Conservation (phyloP, 2,113 vertebrate genomes). For the Echinops telfairi region DNA sequence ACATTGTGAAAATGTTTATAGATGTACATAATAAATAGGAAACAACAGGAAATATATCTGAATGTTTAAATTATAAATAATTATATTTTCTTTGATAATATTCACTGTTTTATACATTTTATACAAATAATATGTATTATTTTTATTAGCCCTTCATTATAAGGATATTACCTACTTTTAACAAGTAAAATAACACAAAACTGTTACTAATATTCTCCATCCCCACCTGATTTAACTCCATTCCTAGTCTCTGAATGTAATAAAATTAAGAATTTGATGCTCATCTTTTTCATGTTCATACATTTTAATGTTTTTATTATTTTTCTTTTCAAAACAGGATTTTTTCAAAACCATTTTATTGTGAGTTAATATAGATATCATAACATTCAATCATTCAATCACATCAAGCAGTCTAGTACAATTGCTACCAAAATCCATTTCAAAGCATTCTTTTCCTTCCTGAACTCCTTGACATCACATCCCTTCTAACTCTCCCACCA, state of each 20-base stretch:
- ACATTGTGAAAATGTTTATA: background rate
- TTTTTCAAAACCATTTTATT: too few species aligned
- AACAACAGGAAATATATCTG: background rate
- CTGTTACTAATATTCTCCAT: background rate
- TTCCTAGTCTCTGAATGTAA: background rate
- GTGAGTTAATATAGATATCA: too few species aligned
- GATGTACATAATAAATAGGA: background rate
- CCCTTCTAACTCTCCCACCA: too few species aligned
- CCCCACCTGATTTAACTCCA: background rate
- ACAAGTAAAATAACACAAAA: slow-evolving; percentile 1
- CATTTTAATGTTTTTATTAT: too few species aligned
- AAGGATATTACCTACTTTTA: background rate
- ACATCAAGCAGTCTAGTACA: too few species aligned
- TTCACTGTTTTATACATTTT: slow-evolving; percentile 33
- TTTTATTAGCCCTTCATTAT: slow-evolving; percentile 9
- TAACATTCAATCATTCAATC: too few species aligned
- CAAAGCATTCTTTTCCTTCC: too few species aligned
- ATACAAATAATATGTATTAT: background rate
- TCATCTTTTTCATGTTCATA: too few species aligned
- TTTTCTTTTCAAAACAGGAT: too few species aligned
- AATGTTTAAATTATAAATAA: background rate
- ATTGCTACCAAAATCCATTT: too few species aligned
- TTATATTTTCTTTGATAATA: background rate
- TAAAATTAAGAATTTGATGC: background rate
- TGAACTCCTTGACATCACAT: too few species aligned